These are phyloP conservation scores for Pachyramphus minor DNA, from an alignment of 2,113 vertebrate genomes.

Conservation along the genomic window DNA sequence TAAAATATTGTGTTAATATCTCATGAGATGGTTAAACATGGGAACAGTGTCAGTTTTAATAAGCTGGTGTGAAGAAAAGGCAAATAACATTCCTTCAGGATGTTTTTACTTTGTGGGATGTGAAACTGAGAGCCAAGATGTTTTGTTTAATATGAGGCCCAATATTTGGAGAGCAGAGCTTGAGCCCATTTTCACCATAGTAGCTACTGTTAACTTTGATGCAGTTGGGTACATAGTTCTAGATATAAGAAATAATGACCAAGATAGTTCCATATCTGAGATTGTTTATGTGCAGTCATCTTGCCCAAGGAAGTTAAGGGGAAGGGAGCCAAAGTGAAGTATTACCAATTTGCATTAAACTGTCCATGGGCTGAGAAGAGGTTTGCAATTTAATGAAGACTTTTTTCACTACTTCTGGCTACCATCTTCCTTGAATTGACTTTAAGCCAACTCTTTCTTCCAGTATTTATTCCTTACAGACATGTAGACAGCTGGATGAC, in stretches of 20 bases:
- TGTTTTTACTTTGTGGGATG: neutral
- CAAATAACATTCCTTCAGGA: neutral
- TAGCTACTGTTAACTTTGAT: neutral
- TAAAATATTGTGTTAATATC: neutral
- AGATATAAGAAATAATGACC: neutral
- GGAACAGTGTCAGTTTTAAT: neutral
- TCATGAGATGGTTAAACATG: neutral
- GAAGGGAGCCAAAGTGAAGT: neutral
- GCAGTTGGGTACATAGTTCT: neutral
- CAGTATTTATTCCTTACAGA: slow-evolving; percentile 35
- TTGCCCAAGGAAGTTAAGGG: neutral
- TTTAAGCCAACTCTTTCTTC: neutral
- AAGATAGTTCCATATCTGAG: neutral
- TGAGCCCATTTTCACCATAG: neutral
- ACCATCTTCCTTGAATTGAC: neutral
- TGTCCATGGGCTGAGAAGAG: neutral
- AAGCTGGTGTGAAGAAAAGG: neutral
- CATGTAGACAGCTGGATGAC: slow-evolving; percentile 44
- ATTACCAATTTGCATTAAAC: neutral
- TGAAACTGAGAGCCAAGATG: neutral
- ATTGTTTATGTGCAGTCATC: neutral
- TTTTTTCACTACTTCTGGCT: neutral
- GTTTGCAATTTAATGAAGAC: neutral
- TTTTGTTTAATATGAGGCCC: neutral
- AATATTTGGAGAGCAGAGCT: neutral